Base-by-base conservation (phyloP, 2,113 vertebrate species). In the Cyanocitta stelleri region DNA sequence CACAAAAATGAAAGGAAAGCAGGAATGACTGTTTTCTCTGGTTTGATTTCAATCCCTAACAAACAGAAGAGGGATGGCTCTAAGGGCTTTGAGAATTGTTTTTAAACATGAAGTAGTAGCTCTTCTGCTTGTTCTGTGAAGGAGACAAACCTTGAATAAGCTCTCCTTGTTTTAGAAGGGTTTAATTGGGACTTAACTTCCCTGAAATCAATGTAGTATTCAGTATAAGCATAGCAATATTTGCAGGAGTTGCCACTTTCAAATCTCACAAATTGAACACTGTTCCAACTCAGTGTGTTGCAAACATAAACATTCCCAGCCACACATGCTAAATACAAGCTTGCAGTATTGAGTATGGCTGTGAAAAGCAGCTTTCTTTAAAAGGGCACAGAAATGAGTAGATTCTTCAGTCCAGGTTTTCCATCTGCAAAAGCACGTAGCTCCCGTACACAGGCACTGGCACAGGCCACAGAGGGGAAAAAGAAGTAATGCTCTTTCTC, bases 301-400 rank as follows among this genome's bases (percentile, higher is more conserved):
- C 55, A 83, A 93, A 71, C 46, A 74, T 90, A 86, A 96, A 92
- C 90, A 84, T 88, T 74, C 37, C 56, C 52, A 62, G 76, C 75
- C 85, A 68, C 92, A 71, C 13, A 27, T 1, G 11, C 68, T 95
- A 75, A 90, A 52, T 84, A 86, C 68, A 84, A 90, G 63, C 84
- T 91, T 71, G 44, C 9, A 63, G 72, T 81, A 69, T 92, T 84
- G 63, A 71, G 46, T 41, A 41, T 52, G 78, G 71, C 44, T 86
- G 48, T 97, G 95, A 97, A 95, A 96, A 95, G 96, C 54, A n/a
- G 24, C 95, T 88, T 96, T 97, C 82, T 96, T 90, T 90, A 52
- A 35, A 88, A 37, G 48, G 63, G 17, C 43, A 22, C 55, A 63
- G 82, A 80, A 93, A 81, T 39, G 21, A 66, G 59, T 32, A n/a